phyloP scores from a whole-genome alignment of 1,140 invertebrate species.

The Lepidotrigona ventralis region DNA sequence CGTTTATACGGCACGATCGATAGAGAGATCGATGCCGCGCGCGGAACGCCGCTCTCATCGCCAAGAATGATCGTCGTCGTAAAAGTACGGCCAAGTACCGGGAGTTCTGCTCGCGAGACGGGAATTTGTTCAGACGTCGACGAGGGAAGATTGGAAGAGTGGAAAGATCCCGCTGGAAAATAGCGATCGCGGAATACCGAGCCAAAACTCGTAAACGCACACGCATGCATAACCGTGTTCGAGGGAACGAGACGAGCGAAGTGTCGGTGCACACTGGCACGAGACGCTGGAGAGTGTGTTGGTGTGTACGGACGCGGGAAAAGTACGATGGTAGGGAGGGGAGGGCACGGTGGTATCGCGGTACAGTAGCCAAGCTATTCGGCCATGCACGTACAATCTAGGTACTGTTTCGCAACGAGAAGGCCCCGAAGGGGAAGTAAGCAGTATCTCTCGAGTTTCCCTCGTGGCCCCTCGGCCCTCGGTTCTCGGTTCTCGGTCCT shows the following conservation, averaged over 20 bases:
- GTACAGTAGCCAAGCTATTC: conserved; percentile 58
- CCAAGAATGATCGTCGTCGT: conserved; percentile 27
- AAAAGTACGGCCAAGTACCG: conserved; percentile 36
- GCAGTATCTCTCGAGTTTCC: conserved; percentile 69
- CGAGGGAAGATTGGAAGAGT: conserved; percentile 26
- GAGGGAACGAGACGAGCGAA: conserved; percentile 32
- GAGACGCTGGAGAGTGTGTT: background rate
- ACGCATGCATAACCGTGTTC: conserved; percentile 48
- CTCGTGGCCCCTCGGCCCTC: conserved; percentile 54
- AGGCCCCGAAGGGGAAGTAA: conserved; percentile 68
- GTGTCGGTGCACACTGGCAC: conserved; percentile 5
- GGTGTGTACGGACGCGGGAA: conserved; percentile 44
- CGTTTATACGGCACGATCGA: background rate
- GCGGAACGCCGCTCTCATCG: conserved; percentile 11
- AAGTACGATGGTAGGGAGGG: conserved; percentile 50
- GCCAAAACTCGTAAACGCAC: conserved; percentile 62
- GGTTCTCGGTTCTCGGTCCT: conserved; percentile 40
- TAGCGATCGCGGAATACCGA: conserved; percentile 30
- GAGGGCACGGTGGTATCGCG: conserved; percentile 50
- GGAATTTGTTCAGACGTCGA: conserved; percentile 39
- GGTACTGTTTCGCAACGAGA: conserved; percentile 65
- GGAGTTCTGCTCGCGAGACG: conserved; percentile 31
- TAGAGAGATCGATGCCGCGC: background rate
- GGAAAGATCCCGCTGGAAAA: conserved; percentile 13
- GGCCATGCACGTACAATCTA: conserved; percentile 65